Evolutionary conservation across 2,797 vertebrate species (phyloP).

Genomic region (Stomatorhinus walkeri): DNA sequence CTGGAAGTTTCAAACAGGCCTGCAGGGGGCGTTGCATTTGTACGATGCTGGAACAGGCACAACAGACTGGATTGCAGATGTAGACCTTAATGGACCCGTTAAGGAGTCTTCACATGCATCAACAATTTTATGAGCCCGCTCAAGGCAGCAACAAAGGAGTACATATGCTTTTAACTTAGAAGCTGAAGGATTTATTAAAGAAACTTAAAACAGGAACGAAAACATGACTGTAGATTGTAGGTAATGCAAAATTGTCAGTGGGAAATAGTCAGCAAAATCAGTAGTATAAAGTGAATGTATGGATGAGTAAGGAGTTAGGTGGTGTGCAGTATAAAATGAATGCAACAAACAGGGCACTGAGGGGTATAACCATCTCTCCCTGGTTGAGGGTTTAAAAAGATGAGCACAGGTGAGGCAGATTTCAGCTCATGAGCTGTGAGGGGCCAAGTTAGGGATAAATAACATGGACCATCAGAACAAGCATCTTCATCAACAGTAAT

Average conservation of each 20-base stretch:
- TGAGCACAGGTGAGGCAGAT: neutral
- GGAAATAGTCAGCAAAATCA: neutral
- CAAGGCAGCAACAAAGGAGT: neutral
- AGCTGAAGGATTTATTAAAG: neutral
- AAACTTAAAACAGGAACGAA: neutral
- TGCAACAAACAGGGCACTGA: neutral
- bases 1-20: slow-evolving; percentile 38
- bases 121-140: neutral
- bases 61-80: slow-evolving; percentile 26
- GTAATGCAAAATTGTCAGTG: neutral
- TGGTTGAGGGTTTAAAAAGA: neutral
- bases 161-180: neutral
- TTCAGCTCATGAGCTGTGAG: neutral
- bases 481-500: neutral
- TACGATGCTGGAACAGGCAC: slow-evolving; percentile 37
- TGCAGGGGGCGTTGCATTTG: slow-evolving; percentile 36
- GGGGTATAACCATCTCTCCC: neutral
- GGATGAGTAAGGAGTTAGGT: neutral
- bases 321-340: neutral
- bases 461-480: neutral
- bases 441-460: neutral
- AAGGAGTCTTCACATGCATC: neutral
- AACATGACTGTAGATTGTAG: neutral
- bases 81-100: neutral
- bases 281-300: neutral